Percentiles rank a stretch among this genome's conserved stretches.
Conservation (phyloP, 2,113 vertebrate genomes). For the Petromus typicus region DNA sequence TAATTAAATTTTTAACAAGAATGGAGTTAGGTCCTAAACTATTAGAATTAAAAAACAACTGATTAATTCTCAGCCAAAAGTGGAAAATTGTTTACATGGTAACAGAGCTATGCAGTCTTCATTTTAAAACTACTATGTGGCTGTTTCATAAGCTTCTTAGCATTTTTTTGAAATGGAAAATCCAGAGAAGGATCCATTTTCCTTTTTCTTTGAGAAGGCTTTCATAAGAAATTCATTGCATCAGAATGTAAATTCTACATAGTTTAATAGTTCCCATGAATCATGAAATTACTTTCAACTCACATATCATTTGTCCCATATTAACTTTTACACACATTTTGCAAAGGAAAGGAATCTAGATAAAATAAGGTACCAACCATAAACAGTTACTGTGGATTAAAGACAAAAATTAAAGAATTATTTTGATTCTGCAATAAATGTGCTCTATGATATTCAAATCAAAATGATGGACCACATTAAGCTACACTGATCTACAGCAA, state of each 20-base stretch:
- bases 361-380: conserved; percentile 38
- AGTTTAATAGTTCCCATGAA: conserved; percentile 70
- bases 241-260: conserved; percentile 68
- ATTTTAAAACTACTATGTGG: conserved; percentile 57
- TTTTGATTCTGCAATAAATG: conserved; percentile 47
- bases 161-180: conserved; percentile 73
- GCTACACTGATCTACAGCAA: background rate
- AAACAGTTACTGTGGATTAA: conserved; percentile 44
- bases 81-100: conserved; percentile 56
- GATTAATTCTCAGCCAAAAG: background rate
- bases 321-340: conserved; percentile 55
- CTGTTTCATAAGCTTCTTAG: conserved; percentile 64
- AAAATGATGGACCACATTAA: background rate
- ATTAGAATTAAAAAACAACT: conserved; percentile 8
- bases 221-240: conserved; percentile 77
- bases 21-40: background rate
- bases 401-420: conserved; percentile 18
- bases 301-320: conserved; percentile 64
- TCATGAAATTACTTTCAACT: conserved; percentile 65
- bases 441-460: background rate
- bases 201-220: conserved; percentile 65
- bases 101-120: conserved; percentile 34
- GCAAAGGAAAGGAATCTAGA: conserved; percentile 41
- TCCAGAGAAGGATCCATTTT: conserved; percentile 66
- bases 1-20: background rate